Base-by-base conservation (phyloP, 1,140 invertebrate species). In the Brachionus calyciflorus region DNA sequence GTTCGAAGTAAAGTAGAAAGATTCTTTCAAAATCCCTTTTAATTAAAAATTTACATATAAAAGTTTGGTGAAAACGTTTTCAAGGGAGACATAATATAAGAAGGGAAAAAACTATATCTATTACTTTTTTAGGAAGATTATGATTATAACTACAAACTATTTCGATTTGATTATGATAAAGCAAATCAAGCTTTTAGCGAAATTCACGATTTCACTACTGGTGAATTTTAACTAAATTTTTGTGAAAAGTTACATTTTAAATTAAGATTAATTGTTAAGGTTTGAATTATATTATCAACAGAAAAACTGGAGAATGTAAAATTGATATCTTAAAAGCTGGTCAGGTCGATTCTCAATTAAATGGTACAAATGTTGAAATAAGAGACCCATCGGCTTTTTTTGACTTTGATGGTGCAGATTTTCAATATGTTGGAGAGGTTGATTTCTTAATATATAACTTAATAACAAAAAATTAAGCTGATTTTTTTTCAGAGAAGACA, bases 181-280 rank as follows among this genome's bases (percentile, higher is more conserved):
- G 0, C 21, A 48, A 70, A 70, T 7, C 3, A 14, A 17, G 37
- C 48, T 6, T 46, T 17, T 9, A 70, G 37, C 7, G 65, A 70
- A 51, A 70, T 70, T 70, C 65, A 70, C 33, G 65, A 70, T 33
- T 70, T 70, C 10, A 70, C 44, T 44, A 70, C 65, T 10, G 65
- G 65, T 70, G 17, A 48, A 17, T 2, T 40, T 10, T 14, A 1
- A 12, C 10, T 21, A 30, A 40, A 9, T 26, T 44, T 69, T 14
- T 57, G 24, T 21, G 14, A 26, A 26, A 26, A 53, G 17, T n/a
- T 33, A 40, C 3, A 0, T 17, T 33, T 46, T 19, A 33, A 19
- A 65, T 40, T 12, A 26, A n/a, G 26, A 21, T 60, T 12, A 65
- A 65, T 26, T 5, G 7, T 19, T 26, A 24, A 70, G 65, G 65